Base-by-base conservation (phyloP, 1,140 invertebrate species). In the Heliconius hermathena region DNA sequence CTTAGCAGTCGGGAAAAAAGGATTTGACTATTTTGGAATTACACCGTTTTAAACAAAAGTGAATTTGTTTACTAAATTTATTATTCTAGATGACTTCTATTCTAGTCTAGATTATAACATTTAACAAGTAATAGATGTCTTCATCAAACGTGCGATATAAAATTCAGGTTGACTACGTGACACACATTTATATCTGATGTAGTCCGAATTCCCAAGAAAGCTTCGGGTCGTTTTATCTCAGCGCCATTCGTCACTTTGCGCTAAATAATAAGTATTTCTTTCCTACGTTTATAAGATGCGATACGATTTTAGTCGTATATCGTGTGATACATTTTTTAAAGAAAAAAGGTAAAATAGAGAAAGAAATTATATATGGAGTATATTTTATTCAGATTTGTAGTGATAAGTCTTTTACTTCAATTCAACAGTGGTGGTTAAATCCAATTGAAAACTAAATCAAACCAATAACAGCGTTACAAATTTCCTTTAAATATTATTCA, bases 241-340 rank as follows among this genome's bases (percentile, higher is more conserved):
- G 54, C 77, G 70, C 79, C 81, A 83, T 85, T 83, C 83, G 84
- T 85, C 84, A 85, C 84, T 79, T 75, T 74, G 80, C 81, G 77
- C 66, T 73, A 83, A 85, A 85, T 85, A 85, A 85, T 85, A 85
- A 85, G 84, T 83, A 82, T 82, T 81, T 78, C 71, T 74, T 76
- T 76, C 78, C 74, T 77, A 54, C n/a, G 8, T 82, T 85, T 78
- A 81, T 29, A 78, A 13, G 0, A 1, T 5, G 79, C 84, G 84
- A 85, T 41, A 46, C 73, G 46, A 71, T 29, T 66, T 66, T 66
- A 13, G 26, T 22, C 18, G n/a, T 22, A 57, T 9, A 26, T 2
- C 20, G 54, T 36, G 41, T n/a, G 57, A 76, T n/a, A 41, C 2
- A 20, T 11, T 46, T 1, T 52, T 26, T 18, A 13, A 41, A 13